phyloP scores from a whole-genome alignment of 30 jellyfish, hydroid and myxozoan species.

The Hydra vulgaris region DNA sequence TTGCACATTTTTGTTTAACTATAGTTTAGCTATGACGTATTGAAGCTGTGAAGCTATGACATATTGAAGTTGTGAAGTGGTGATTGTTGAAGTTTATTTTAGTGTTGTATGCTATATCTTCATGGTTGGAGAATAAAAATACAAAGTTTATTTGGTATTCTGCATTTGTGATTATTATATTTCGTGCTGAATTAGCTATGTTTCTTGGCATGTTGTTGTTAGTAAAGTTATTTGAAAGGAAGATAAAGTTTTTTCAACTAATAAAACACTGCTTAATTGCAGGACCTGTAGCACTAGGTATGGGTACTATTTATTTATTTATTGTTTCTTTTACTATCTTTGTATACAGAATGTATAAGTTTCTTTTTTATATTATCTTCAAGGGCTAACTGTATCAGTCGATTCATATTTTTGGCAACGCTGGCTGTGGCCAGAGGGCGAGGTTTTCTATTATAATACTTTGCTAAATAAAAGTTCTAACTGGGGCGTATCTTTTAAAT shows the following conservation, averaged over 20 bases:
- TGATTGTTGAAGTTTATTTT: too few relatives aligned
- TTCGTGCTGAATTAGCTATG: slow-evolving; percentile 67
- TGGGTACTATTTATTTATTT: too few relatives aligned
- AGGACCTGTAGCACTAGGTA: slow-evolving; percentile 62
- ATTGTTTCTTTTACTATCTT: neutral
- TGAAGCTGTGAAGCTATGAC: too few relatives aligned
- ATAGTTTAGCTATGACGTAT: too few relatives aligned
- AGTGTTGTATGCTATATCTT: slow-evolving; percentile 64
- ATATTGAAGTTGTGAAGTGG: slow-evolving; percentile 2
- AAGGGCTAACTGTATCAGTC: slow-evolving; percentile 42
- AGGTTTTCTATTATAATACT: slow-evolving; percentile 59
- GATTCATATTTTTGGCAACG: slow-evolving; percentile 75
- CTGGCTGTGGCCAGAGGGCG: slow-evolving; percentile 87
- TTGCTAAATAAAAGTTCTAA: slow-evolving; percentile 68
- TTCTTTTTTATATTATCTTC: neutral
- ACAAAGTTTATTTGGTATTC: slow-evolving; percentile 55
- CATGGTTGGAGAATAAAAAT: slow-evolving; percentile 49
- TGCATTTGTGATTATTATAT: slow-evolving; percentile 61
- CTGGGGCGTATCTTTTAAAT: slow-evolving; percentile 93
- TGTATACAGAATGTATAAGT: too few relatives aligned
- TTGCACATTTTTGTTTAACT: neutral
- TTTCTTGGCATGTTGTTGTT: slow-evolving; percentile 55
- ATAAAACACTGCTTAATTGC: slow-evolving; percentile 33
- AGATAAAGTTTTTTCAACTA: slow-evolving; percentile 16
- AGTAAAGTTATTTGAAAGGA: slow-evolving; percentile 27